phyloP scores from a whole-genome alignment of 2,797 vertebrate species.

The Lutjanus campechanus region DNA sequence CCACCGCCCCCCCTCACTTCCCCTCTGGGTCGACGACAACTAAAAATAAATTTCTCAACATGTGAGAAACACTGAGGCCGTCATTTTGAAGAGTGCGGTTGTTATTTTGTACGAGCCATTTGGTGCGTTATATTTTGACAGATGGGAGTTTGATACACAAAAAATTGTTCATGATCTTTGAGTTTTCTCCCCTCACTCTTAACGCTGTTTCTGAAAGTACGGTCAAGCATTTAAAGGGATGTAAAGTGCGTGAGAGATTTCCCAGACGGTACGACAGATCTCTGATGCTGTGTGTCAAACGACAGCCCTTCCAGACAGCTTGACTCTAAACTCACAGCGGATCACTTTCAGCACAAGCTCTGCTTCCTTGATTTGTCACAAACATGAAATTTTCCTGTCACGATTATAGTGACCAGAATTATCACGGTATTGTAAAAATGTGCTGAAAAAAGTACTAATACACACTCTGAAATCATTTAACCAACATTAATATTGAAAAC shows the following conservation, averaged over 20 bases:
- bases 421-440: too few species aligned
- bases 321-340: neutral
- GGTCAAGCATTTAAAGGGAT: neutral
- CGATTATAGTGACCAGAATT: too few species aligned
- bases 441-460: too few species aligned
- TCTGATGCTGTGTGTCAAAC: constrained; percentile 9
- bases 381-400: too few species aligned
- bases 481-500: too few species aligned
- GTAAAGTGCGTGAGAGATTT: neutral
- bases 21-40: constrained; percentile 29
- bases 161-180: neutral
- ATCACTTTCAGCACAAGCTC: constrained; percentile 2
- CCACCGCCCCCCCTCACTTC: neutral
- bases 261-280: neutral
- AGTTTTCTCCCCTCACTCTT: neutral
- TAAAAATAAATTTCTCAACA: constrained; percentile 50
- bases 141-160: neutral
- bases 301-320: neutral
- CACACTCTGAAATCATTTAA: too few species aligned
- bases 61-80: constrained; percentile 20
- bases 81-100: constrained; percentile 12
- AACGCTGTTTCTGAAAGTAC: neutral
- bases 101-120: constrained; percentile 1
- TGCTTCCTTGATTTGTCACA: too few species aligned
- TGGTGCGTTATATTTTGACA: neutral